Evolutionary conservation across 2,113 vertebrate species (phyloP).

Genomic region (Pseudorhombus dupliciocellatus): DNA sequence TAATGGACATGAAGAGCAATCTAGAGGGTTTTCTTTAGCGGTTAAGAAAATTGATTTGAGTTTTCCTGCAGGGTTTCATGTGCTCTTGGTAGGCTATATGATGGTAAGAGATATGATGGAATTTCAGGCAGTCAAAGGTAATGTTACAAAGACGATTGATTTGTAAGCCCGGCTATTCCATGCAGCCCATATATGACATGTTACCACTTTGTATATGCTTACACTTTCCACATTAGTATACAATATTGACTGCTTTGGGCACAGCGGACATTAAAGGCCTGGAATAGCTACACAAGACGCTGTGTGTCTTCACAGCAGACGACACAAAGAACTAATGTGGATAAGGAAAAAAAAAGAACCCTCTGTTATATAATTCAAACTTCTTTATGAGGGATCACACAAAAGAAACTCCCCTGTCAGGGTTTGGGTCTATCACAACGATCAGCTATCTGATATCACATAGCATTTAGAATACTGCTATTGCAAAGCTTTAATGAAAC

Average conservation of each 20-base stretch:
- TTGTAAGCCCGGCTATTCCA: constrained; percentile 17
- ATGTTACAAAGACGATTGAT: constrained; percentile 35
- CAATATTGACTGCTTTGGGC: neutral
- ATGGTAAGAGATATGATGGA: constrained; percentile 17
- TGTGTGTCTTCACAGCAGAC: neutral
- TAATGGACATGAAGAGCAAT: constrained; percentile 45
- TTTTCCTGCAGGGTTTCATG: constrained; percentile 29
- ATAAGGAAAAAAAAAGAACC: neutral
- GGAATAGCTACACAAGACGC: neutral
- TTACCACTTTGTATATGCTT: constrained; percentile 3
- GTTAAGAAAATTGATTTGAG: constrained; percentile 51
- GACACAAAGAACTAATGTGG: neutral
- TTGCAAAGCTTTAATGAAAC: neutral
- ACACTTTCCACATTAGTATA: constrained; percentile 19
- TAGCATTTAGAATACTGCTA: neutral
- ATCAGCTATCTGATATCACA: neutral
- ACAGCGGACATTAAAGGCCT: neutral
- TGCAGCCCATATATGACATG: neutral
- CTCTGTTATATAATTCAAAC: neutral
- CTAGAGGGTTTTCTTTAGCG: constrained; percentile 44
- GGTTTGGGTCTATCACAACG: neutral
- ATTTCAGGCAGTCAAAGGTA: constrained; percentile 39
- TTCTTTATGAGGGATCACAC: neutral
- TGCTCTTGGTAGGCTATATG: constrained; percentile 8
- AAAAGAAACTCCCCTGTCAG: neutral